These are phyloP conservation scores for Hemithea aestivaria DNA, from an alignment of 2,888 invertebrate genomes.

Conservation along the genomic window DNA sequence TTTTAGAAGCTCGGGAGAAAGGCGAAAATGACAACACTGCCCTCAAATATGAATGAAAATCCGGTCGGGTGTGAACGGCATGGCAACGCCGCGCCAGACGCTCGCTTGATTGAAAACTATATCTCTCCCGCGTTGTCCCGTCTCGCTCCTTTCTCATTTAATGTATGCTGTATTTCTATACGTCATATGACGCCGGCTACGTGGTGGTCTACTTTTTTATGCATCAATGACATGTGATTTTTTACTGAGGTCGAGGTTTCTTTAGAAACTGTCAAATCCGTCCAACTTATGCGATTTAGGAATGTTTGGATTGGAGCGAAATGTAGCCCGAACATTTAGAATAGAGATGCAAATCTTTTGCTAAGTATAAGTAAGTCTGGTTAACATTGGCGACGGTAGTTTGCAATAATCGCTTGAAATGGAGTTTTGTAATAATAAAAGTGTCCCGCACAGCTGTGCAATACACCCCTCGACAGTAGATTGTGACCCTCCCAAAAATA, in stretches of 20 bases:
- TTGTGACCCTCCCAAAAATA: constrained; percentile 65
- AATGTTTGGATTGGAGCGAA: too few species aligned
- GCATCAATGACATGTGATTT: constrained; percentile 23
- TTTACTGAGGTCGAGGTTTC: constrained; percentile 1
- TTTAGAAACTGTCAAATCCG: too few species aligned
- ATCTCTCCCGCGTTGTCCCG: constrained; percentile 67
- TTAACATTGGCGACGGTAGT: background rate
- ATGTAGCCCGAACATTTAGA: too few species aligned
- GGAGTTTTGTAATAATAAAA: constrained; percentile 19
- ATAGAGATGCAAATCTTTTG: too few species aligned
- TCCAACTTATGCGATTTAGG: too few species aligned
- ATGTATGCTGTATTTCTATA: constrained; percentile 21
- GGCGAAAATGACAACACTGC: too few species aligned
- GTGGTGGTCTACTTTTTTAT: constrained; percentile 38
- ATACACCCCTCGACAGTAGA: constrained; percentile 58
- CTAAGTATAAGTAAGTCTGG: too few species aligned
- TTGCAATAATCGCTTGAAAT: constrained; percentile 21
- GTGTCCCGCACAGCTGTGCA: constrained; percentile 60
- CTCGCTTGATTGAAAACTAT: constrained; percentile 74
- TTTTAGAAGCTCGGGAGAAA: too few species aligned
- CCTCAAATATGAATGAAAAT: constrained; percentile 77
- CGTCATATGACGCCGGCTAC: constrained; percentile 27
- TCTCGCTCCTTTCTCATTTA: constrained; percentile 36
- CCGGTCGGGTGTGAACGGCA: constrained; percentile 68
- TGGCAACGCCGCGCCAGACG: constrained; percentile 76